phyloP scores from a whole-genome alignment of 2,113 vertebrate genomes.

The Plectropomus leopardus region DNA sequence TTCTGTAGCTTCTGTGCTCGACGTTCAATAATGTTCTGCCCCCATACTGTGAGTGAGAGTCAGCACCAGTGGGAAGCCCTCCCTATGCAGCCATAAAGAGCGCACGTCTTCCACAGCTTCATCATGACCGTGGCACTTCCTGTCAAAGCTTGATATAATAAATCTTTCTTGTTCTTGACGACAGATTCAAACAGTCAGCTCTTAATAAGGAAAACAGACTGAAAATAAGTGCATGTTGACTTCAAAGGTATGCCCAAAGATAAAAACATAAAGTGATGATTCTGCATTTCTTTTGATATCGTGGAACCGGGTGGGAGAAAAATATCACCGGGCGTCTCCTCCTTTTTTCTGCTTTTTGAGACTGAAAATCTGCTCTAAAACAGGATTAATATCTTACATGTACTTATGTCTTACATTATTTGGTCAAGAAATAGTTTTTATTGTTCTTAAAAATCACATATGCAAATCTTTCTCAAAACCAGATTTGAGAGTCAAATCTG shows the following conservation, averaged over 20 bases:
- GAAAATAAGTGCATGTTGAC: slow-evolving; percentile 2
- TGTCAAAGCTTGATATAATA: slow-evolving; percentile 17
- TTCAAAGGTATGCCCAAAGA: not conserved
- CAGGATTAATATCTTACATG: not conserved
- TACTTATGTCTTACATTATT: no score
- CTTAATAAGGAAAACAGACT: not conserved
- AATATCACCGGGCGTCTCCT: not conserved
- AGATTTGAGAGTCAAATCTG: not conserved
- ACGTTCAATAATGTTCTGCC: slow-evolving; percentile 31
- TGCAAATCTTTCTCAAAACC: not conserved
- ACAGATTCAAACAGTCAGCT: slow-evolving; percentile 17
- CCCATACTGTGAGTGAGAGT: slow-evolving; percentile 28
- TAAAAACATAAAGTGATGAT: not conserved
- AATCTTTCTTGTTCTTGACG: slow-evolving; percentile 1
- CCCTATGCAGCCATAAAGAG: slow-evolving; percentile 21
- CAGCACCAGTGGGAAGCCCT: slow-evolving; percentile 4
- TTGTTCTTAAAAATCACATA: not conserved
- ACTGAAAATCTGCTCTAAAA: not conserved
- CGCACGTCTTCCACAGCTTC: slow-evolving; percentile 17
- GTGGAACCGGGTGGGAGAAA: not conserved
- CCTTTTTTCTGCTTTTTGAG: not conserved
- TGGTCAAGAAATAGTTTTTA: not conserved
- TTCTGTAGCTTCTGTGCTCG: slow-evolving; percentile 19
- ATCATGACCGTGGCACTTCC: slow-evolving; percentile 6
- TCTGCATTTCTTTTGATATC: slow-evolving; percentile 2